A percentile compares a stretch with the other conserved stretches of the same genome.
Conservation (phyloP, 2,797 vertebrate genomes). For the Molossus alvarezi region DNA sequence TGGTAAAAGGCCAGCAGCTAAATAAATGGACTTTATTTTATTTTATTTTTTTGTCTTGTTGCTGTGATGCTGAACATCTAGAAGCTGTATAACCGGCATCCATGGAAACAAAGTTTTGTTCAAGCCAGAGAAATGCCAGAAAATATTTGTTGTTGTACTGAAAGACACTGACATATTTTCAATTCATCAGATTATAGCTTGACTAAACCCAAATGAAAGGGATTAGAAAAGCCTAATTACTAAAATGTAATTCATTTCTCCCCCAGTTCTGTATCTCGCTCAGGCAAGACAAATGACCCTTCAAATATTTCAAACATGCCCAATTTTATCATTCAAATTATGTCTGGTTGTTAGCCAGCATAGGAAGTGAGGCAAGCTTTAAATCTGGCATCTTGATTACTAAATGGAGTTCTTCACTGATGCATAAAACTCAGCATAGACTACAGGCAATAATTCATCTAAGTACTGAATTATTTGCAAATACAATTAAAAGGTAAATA, state of each 20-base stretch:
- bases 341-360: slow-evolving; percentile 36
- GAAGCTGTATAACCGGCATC: slow-evolving; percentile 55
- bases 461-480: slow-evolving; percentile 46
- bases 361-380: slow-evolving; percentile 46
- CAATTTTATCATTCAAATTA: slow-evolving; percentile 65
- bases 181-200: slow-evolving; percentile 40
- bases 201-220: slow-evolving; percentile 45
- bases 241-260: slow-evolving; percentile 53
- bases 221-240: slow-evolving; percentile 65
- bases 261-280: slow-evolving; percentile 52
- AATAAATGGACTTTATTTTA: slow-evolving; percentile 25
- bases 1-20: slow-evolving; percentile 42
- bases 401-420: slow-evolving; percentile 47
- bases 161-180: slow-evolving; percentile 66
- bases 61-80: slow-evolving; percentile 34
- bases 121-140: slow-evolving; percentile 68
- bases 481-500: slow-evolving; percentile 55
- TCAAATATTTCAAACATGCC: slow-evolving; percentile 58
- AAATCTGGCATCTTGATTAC: slow-evolving; percentile 63
- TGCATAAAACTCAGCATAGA: slow-evolving; percentile 45
- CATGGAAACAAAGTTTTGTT: slow-evolving; percentile 77
- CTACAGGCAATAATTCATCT: not conserved
- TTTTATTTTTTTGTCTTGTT: slow-evolving; percentile 63
- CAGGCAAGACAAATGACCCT: slow-evolving; percentile 61
- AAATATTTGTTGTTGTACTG: slow-evolving; percentile 50